Conservation (phyloP, 1,140 invertebrate genomes). For the Psix sp. region DNA sequence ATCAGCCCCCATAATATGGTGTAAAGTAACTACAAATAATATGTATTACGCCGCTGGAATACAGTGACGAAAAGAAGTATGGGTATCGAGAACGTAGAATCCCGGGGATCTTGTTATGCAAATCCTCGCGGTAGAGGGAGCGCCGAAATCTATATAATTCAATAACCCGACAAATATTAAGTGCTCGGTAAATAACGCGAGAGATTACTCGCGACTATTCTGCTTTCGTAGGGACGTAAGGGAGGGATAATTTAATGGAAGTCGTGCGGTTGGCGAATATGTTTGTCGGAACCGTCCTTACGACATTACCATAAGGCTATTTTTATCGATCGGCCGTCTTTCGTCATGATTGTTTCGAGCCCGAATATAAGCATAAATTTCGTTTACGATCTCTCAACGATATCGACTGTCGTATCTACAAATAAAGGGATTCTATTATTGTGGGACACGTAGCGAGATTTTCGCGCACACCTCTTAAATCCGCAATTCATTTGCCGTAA, state of each 20-base stretch:
- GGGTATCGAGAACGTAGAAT: conserved; percentile 34
- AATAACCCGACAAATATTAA: conserved; percentile 54
- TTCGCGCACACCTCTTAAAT: no score
- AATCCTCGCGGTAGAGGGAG: conserved; percentile 23
- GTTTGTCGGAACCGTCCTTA: conserved; percentile 16
- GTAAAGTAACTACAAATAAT: conserved; percentile 49
- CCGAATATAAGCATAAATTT: no score
- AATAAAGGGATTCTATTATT: no score
- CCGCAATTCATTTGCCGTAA: no score
- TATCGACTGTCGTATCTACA: no score
- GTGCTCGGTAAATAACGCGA: conserved; percentile 43
- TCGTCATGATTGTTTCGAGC: neutral
- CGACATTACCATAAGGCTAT: conserved; percentile 6
- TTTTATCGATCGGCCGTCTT: conserved; percentile 9
- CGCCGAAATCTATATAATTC: conserved; percentile 46
- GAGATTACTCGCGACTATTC: conserved; percentile 25
- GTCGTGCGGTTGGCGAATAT: conserved; percentile 10
- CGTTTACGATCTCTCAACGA: neutral
- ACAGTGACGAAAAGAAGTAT: conserved; percentile 41
- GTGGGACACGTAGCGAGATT: no score
- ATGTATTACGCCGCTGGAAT: conserved; percentile 12
- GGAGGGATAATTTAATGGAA: conserved; percentile 22
- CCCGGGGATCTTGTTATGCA: conserved; percentile 36
- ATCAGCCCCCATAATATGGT: conserved; percentile 38
- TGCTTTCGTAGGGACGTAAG: conserved; percentile 1